A percentile compares a stretch with the other conserved stretches of the same genome.
These are phyloP conservation scores for Drosophila kuntzei DNA, from an alignment of 2,888 invertebrate genomes.

Conservation along the genomic window DNA sequence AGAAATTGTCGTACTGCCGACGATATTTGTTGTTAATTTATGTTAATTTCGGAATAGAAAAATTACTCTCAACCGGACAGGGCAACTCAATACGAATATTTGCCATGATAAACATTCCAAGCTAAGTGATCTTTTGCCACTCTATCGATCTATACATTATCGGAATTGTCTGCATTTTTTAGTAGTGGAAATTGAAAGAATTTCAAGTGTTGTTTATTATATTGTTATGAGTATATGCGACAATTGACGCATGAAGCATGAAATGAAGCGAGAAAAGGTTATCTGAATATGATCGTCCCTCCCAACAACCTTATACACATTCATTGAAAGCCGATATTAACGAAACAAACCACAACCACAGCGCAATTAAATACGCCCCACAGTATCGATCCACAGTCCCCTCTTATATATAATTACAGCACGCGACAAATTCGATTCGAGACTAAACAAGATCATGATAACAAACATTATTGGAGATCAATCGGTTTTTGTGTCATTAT, in stretches of 20 bases:
- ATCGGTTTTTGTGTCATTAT: background rate
- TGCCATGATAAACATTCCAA: slow-evolving; percentile 10
- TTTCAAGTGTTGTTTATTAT: background rate
- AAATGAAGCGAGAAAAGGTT: background rate
- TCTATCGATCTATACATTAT: background rate
- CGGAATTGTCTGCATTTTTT: background rate
- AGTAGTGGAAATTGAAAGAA: background rate
- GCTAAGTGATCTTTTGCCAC: background rate
- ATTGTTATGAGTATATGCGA: background rate
- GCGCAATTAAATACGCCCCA: slow-evolving; percentile 59
- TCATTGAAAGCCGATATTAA: slow-evolving; percentile 44
- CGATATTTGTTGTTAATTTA: slow-evolving; percentile 62
- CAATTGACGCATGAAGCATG: too few relatives aligned
- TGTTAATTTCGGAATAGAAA: slow-evolving; percentile 60
- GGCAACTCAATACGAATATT: slow-evolving; percentile 1
- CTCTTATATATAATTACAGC: slow-evolving; percentile 49
- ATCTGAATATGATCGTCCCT: slow-evolving; percentile 1
- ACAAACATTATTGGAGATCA: background rate
- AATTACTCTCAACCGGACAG: background rate
- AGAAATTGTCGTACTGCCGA: slow-evolving; percentile 51
- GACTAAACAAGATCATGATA: slow-evolving; percentile 27
- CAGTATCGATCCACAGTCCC: background rate
- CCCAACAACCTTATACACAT: slow-evolving; percentile 1
- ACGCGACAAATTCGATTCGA: slow-evolving; percentile 56
- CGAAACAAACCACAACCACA: slow-evolving; percentile 11